Percentiles rank a stretch among this genome's conserved stretches.
Evolutionary conservation across 2,888 invertebrate species (phyloP).

Genomic region (Neocrepidodera transversa): DNA sequence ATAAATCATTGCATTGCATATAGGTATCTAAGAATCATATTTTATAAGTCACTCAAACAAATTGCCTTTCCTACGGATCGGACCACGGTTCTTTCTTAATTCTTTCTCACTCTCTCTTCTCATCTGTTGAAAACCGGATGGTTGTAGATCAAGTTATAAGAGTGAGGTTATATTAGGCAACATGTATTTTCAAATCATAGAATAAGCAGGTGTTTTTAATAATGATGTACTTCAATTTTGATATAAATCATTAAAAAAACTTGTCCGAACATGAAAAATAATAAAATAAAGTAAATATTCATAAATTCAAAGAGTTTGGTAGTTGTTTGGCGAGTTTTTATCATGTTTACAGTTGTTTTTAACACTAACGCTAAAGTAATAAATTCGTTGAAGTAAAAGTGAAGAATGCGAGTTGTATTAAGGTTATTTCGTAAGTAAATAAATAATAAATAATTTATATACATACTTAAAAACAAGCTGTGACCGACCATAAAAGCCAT

Average conservation of each 20-base stretch:
- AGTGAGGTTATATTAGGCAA: conserved; percentile 21
- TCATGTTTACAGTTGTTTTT: too few species aligned
- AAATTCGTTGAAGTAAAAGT: too few species aligned
- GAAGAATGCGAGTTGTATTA: too few species aligned
- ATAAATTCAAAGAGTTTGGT: background rate
- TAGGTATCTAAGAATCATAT: conserved; percentile 6
- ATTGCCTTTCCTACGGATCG: background rate
- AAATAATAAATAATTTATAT: too few species aligned
- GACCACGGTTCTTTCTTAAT: background rate
- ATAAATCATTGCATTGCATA: conserved; percentile 1
- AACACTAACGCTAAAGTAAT: too few species aligned
- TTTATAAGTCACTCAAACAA: conserved; percentile 4
- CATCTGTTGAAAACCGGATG: background rate
- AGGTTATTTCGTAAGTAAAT: background rate
- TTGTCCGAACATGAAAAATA: background rate
- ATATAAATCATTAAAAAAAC: conserved; percentile 8
- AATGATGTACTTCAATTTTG: conserved; percentile 4
- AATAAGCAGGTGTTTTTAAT: conserved; percentile 11
- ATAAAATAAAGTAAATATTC: background rate
- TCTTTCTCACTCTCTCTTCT: too few species aligned
- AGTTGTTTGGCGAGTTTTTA: background rate
- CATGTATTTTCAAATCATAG: conserved; percentile 8
- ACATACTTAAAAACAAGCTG: conserved; percentile 23
- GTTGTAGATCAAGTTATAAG: background rate
- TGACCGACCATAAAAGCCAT: conserved; percentile 12